Percentiles rank a stretch among this genome's conserved stretches.
Evolutionary conservation across 2,888 invertebrate species (phyloP).

Genomic region (Villa cingulata): DNA sequence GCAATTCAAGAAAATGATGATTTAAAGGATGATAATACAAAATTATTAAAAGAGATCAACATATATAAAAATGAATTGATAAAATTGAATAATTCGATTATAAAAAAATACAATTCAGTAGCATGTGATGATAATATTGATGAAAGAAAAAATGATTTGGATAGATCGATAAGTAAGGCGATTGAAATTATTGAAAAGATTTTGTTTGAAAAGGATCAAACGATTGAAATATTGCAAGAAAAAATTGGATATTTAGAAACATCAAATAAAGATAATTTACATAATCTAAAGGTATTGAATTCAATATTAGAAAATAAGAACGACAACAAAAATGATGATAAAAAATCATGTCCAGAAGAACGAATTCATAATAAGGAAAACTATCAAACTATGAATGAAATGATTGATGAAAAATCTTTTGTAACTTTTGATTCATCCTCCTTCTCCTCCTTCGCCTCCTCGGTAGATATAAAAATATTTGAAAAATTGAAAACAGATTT

Average conservation of each 20-base stretch:
- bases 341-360: not conserved
- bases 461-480: not conserved
- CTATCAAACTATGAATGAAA: too few species aligned
- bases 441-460: too few species aligned
- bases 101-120: too few species aligned
- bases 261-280: not conserved
- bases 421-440: too few species aligned
- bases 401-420: too few species aligned
- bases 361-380: too few species aligned
- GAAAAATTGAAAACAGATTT: not conserved
- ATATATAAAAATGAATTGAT: not conserved
- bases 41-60: not conserved
- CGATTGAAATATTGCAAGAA: too few species aligned
- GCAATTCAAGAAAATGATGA: constrained; percentile 41
- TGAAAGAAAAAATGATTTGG: too few species aligned
- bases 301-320: not conserved
- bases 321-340: not conserved
- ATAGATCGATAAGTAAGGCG: too few species aligned
- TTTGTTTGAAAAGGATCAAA: too few species aligned
- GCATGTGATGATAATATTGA: too few species aligned
- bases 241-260: not conserved
- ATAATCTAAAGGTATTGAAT: not conserved
- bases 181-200: too few species aligned
- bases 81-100: not conserved
- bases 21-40: constrained; percentile 26